Percentiles rank a stretch among this genome's conserved stretches.
phyloP scores from a whole-genome alignment of 2,888 invertebrate species.

The Heterodera filipjevi region DNA sequence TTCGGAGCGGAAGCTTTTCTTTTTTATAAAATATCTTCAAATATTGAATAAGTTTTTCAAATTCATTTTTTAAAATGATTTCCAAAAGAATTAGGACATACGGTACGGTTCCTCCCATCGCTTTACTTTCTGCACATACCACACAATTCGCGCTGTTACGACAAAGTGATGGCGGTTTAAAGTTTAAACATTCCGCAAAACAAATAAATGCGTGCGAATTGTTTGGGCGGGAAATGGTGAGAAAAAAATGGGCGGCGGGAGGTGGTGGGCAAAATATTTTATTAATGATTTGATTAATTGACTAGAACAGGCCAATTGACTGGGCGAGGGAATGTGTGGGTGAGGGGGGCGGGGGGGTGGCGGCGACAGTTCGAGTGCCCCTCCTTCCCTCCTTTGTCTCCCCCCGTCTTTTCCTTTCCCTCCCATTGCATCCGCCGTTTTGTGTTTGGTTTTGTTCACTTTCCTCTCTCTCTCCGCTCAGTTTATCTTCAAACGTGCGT shows the following conservation, averaged over 20 bases:
- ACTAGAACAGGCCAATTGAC: not conserved
- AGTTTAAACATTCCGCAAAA: constrained; percentile 7
- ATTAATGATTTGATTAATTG: constrained; percentile 3
- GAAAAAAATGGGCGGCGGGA: not conserved
- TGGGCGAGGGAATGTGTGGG: not conserved
- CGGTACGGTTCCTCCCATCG: not conserved
- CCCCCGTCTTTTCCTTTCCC: not conserved
- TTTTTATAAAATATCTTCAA: too few species aligned
- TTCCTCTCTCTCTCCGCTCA: not conserved
- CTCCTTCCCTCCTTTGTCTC: not conserved
- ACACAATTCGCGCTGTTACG: not conserved
- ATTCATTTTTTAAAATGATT: too few species aligned
- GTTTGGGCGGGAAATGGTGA: not conserved
- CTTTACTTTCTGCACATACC: not conserved
- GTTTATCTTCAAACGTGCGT: not conserved
- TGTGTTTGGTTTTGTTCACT: not conserved
- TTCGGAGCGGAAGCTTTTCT: too few species aligned
- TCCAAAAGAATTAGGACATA: not conserved
- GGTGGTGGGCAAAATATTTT: not conserved
- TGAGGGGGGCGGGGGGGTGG: not conserved
- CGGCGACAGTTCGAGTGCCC: not conserved
- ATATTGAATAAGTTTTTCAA: too few species aligned
- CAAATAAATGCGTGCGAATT: constrained; percentile 7
- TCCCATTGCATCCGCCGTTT: not conserved
- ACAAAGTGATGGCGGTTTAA: not conserved